A percentile compares a stretch with the other conserved stretches of the same genome.
These are phyloP conservation scores for Paracanthobrama guichenoti DNA, from an alignment of 2,113 vertebrate species.

Conservation along the genomic window DNA sequence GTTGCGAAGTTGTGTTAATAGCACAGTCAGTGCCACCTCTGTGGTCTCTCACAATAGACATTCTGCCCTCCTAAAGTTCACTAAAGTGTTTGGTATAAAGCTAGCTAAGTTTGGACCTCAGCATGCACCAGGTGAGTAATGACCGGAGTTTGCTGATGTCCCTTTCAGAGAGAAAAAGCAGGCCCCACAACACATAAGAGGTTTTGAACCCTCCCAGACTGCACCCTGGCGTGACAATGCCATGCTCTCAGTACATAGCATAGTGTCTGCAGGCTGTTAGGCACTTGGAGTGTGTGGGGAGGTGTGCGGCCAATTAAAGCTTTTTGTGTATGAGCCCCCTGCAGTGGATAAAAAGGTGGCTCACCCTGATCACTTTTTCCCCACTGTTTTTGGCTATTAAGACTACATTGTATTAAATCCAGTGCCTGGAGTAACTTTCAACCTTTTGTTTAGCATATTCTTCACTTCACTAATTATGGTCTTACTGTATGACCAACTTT, in stretches of 20 bases:
- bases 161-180: not conserved
- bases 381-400: not conserved
- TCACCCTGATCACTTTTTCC: not conserved
- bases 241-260: conserved; percentile 26
- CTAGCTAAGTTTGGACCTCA: conserved; percentile 17
- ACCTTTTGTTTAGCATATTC: conserved; percentile 3
- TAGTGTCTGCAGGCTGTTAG: conserved; percentile 26
- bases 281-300: conserved; percentile 37
- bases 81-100: conserved; percentile 5
- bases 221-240: conserved; percentile 40
- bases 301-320: conserved; percentile 40
- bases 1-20: conserved; percentile 32
- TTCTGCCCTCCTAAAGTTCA: not conserved
- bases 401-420: not conserved
- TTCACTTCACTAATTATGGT: conserved; percentile 9
- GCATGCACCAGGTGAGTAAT: conserved; percentile 24
- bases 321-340: conserved; percentile 34
- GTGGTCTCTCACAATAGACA: conserved; percentile 6
- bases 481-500: not conserved
- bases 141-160: not conserved
- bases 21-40: not conserved
- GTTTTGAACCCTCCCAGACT: conserved; percentile 36
- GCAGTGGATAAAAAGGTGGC: conserved; percentile 28
- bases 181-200: conserved; percentile 6
- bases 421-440: not conserved